Evolutionary conservation across 2,888 invertebrate species (phyloP).

Genomic region (Drosophila fulvimacula): DNA sequence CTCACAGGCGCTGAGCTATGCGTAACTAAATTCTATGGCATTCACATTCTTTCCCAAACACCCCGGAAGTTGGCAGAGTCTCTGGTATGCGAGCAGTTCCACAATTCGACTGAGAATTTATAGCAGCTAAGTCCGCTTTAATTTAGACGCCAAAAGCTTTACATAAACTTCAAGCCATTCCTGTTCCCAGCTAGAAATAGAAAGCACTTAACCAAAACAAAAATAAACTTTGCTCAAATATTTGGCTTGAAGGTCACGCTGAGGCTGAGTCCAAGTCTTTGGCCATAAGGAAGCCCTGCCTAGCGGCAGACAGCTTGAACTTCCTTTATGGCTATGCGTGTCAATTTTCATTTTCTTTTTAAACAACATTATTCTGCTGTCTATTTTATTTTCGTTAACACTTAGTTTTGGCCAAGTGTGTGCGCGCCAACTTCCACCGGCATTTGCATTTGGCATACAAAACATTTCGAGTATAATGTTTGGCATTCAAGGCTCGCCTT

Average conservation of each 20-base stretch:
- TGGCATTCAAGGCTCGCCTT: slow-evolving; percentile 66
- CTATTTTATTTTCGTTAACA: slow-evolving; percentile 27
- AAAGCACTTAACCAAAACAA: slow-evolving; percentile 51
- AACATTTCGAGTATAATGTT: slow-evolving; percentile 41
- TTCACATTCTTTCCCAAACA: slow-evolving; percentile 70
- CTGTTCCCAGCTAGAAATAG: slow-evolving; percentile 57
- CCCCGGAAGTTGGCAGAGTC: slow-evolving; percentile 63
- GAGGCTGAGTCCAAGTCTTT: not conserved
- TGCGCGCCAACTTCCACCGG: slow-evolving; percentile 34
- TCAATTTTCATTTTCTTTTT: slow-evolving; percentile 70
- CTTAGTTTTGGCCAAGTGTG: slow-evolving; percentile 15
- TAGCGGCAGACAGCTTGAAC: slow-evolving; percentile 30
- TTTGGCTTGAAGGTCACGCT: slow-evolving; percentile 68
- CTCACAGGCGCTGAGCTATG: slow-evolving; percentile 62
- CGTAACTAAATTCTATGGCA: slow-evolving; percentile 65
- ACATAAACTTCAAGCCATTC: slow-evolving; percentile 38
- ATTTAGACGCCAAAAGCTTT: slow-evolving; percentile 57
- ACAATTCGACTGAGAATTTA: slow-evolving; percentile 48
- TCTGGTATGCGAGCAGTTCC: slow-evolving; percentile 63
- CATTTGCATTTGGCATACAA: slow-evolving; percentile 79
- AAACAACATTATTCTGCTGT: slow-evolving; percentile 14
- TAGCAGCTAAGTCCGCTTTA: slow-evolving; percentile 43
- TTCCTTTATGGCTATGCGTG: slow-evolving; percentile 65
- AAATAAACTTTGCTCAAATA: not conserved
- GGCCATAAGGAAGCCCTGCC: slow-evolving; percentile 55